Evolutionary conservation across 1,140 invertebrate species (phyloP).

Genomic region (Trichogramma pretiosum): DNA sequence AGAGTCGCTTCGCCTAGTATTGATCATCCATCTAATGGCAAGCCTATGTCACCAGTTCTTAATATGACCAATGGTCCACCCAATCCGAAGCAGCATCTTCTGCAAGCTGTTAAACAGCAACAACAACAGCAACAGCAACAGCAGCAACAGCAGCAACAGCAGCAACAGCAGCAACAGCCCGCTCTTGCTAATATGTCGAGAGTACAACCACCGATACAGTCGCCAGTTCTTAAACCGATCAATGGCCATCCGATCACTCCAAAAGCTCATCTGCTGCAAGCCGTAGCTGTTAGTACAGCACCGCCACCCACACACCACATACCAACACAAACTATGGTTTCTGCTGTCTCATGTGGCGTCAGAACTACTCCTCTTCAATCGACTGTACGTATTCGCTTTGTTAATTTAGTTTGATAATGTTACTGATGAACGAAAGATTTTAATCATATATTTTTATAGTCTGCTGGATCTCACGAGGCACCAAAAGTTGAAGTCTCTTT

Average conservation of each 20-base stretch:
- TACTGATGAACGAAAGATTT: background rate
- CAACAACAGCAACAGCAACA: conserved; percentile 31
- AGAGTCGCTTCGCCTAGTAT: conserved; percentile 35
- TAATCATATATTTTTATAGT: conserved; percentile 19
- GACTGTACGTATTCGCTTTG: background rate
- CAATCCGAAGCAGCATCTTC: conserved; percentile 39
- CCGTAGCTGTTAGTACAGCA: conserved; percentile 49
- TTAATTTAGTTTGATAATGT: background rate
- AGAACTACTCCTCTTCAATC: conserved; percentile 19
- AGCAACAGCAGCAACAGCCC: conserved; percentile 23
- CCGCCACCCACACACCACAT: conserved; percentile 46
- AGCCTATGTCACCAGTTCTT: conserved; percentile 40
- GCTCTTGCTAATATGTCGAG: conserved; percentile 32
- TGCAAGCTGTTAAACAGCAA: conserved; percentile 35
- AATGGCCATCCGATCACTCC: conserved; percentile 42
- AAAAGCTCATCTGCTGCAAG: conserved; percentile 43
- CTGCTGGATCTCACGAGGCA: conserved; percentile 43
- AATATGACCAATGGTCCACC: conserved; percentile 32
- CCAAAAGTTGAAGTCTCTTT: conserved; percentile 51
- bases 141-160: conserved; percentile 21
- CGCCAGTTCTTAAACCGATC: conserved; percentile 31
- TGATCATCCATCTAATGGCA: conserved; percentile 32
- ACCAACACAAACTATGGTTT: conserved; percentile 29
- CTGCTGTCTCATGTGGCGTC: conserved; percentile 34
- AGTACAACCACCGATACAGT: conserved; percentile 33